Base-by-base conservation (phyloP, 1,140 invertebrate genomes). In the Cydia amplana region DNA sequence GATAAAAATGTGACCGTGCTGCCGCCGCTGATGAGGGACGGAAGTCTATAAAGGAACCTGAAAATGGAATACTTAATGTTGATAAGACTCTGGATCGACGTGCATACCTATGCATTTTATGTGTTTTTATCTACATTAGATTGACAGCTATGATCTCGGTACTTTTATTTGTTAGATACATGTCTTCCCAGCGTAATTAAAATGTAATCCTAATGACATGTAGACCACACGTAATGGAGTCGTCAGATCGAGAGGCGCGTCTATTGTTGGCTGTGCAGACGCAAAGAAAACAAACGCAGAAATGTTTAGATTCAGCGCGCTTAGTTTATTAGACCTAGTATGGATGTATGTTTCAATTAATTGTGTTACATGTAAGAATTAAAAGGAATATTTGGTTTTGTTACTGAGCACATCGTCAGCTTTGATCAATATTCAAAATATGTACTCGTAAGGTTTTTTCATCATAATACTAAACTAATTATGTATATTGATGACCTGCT, bases 201-300 rank as follows among this genome's bases (percentile, higher is more conserved):
- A 60, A 60, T 60, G 55, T 60, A 23, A 23, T 60, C 9, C 18
- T 60, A 60, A 60, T 60, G 55, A 60, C 55, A 60, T 60, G 55
- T 60, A 23, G 55, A 60, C 55, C 55, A 60, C 55, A 60, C 55
- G 55, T 60, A 60, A 60, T 60, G 20, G 55, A 60, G 55, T 60
- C 55, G 20, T 60, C 55, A 20, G 55, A 60, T 60, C 9, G 55
- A 60, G 55, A 60, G n/a, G 4, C 9, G 55, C 55, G 20, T 60
- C 55, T 60, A 60, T 60, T 60, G 55, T 60, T 60, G 55, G 55
- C 55, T 60, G 55, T n/a, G 55, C 55, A 60, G 55, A 60, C 55
- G 55, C 55, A 60, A 60, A 60, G 18, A 60, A 60, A 60, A 60
- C 55, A 60, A 60, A 60, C 20, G 10, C 55, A 23, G 55, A 60